Evolutionary conservation across 2,888 invertebrate genomes (phyloP).

Genomic region (Lasioglossum pauxillum): DNA sequence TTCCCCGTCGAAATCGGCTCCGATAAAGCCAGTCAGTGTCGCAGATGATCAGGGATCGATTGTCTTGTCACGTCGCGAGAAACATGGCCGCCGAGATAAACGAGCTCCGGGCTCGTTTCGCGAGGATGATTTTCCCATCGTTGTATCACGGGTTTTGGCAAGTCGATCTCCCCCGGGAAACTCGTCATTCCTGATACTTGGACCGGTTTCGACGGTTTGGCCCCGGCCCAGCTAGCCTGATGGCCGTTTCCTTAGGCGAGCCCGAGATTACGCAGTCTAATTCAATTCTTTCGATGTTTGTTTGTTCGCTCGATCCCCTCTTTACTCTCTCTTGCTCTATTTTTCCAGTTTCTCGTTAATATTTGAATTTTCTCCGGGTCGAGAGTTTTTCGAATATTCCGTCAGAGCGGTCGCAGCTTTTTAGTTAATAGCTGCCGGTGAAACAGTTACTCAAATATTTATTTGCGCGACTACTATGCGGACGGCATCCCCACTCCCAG

Average conservation of each 20-base stretch:
- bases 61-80: constrained; percentile 28
- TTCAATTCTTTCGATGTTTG: constrained; percentile 46
- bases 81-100: constrained; percentile 35
- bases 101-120: background rate
- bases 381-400: background rate
- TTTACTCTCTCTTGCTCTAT: background rate
- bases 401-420: background rate
- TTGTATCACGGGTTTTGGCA: constrained; percentile 58
- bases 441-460: background rate
- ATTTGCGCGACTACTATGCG: background rate
- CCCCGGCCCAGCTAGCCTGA: constrained; percentile 60
- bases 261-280: constrained; percentile 51
- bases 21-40: background rate
- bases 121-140: constrained; percentile 34
- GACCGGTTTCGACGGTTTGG: constrained; percentile 58
- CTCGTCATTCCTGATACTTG: constrained; percentile 45
- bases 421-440: background rate
- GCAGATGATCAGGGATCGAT: constrained; percentile 22
- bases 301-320: constrained; percentile 4
- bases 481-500: background rate
- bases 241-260: constrained; percentile 46
- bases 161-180: constrained; percentile 20
- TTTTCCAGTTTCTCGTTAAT: background rate
- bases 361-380: background rate
- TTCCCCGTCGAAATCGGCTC: background rate